Percentiles rank a stretch among this genome's conserved stretches.
phyloP scores from a whole-genome alignment of 2,888 invertebrate species.

The Calliopum simillimum region DNA sequence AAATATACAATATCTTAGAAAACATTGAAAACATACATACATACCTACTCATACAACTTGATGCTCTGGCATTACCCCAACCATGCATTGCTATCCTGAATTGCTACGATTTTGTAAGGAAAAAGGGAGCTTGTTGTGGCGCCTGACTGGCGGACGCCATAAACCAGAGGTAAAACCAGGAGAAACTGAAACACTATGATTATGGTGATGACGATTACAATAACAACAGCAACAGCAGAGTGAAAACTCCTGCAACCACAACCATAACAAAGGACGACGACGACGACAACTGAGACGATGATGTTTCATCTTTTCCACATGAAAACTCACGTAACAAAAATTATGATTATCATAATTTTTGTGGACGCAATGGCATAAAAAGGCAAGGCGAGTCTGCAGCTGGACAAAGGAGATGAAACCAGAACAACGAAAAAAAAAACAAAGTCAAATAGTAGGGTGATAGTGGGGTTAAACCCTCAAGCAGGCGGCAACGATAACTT shows the following conservation, averaged over 20 bases:
- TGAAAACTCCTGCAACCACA: background rate
- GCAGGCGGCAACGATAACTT: too few relatives aligned
- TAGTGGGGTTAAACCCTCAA: background rate
- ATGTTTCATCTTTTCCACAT: slow-evolving; percentile 51
- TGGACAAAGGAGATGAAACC: slow-evolving; percentile 41
- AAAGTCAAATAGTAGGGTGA: background rate
- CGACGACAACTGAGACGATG: slow-evolving; percentile 43
- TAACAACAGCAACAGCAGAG: slow-evolving; percentile 40
- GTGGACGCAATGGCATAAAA: slow-evolving; percentile 41
- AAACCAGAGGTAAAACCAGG: slow-evolving; percentile 65
- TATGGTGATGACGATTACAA: slow-evolving; percentile 65
- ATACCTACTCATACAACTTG: too few relatives aligned
- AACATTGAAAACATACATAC: too few relatives aligned
- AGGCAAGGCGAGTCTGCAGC: slow-evolving; percentile 27
- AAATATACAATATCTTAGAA: too few relatives aligned
- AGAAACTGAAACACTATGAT: slow-evolving; percentile 64
- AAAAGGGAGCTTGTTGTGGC: slow-evolving; percentile 47
- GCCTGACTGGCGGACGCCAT: slow-evolving; percentile 63
- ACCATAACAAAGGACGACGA: slow-evolving; percentile 8
- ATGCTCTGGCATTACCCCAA: too few relatives aligned
- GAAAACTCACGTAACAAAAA: slow-evolving; percentile 59
- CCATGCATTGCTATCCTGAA: too few relatives aligned
- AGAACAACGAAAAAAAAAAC: background rate
- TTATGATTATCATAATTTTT: slow-evolving; percentile 65
- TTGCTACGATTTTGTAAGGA: too few relatives aligned